Base-by-base conservation (phyloP, 1,140 invertebrate genomes). In the Sycophaga agraensis region DNA sequence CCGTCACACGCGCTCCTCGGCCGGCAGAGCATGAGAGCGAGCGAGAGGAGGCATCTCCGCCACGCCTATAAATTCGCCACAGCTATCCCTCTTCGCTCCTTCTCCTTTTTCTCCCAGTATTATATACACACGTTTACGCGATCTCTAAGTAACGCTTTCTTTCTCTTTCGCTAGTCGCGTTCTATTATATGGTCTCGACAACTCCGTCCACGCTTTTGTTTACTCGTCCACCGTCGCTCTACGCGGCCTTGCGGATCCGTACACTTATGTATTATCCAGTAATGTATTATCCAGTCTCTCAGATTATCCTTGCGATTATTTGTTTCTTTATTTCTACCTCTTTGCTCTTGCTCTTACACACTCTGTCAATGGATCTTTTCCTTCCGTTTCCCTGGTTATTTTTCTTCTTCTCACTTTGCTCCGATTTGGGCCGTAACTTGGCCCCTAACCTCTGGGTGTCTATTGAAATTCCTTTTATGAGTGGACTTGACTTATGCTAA, bases 1-100 rank as follows among this genome's bases (percentile, higher is more conserved):
- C 77, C 77, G 76, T 80, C 78, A 80, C 75, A 71, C 68, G 67
- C 67, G 49, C 59, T 17, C 5, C 26, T 34, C 16, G 26, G 17
- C 19, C 19, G 17, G 37, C 8, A 35, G 21, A 48, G 26, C 42
- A 37, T 17, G 26, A 34, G 8, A 21, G 19, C 1, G 6, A 14
- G 34, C 4, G 19, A 26, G 54, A 63, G 58, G 63, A 50, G 63
- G 40, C 49, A 57, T 42, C 55, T 53, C 60, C 46, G 48, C 68
- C 69, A 70, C 68, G 69, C 69, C 71, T 68, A 67, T 70, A 67
- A 65, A 64, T 70, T 65, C 64, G 50, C 46, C 17, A 28, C 19
- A n/a, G 8, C 22, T 31, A 35, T 51, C n/a, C 12, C 9, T 12
- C 34, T 24, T 22, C 22, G 11, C 22, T 1, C 12, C 37, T 24